Evolutionary conservation across 2,888 invertebrate species (phyloP).

Genomic region (Luffia ferchaultella): DNA sequence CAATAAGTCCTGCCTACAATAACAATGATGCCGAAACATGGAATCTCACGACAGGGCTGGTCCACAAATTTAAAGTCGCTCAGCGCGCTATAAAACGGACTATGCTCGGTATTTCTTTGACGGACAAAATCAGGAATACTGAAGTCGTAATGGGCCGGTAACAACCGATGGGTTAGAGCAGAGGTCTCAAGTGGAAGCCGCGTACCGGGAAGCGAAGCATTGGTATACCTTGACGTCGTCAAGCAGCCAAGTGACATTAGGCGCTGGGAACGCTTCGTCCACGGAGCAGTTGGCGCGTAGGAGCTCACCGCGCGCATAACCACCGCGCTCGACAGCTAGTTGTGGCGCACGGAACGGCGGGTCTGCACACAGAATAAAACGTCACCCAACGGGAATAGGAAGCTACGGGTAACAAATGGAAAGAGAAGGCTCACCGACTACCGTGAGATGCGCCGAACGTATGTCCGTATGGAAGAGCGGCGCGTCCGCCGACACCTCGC

Average conservation of each 20-base stretch:
- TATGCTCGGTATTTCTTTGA: too few relatives aligned
- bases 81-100: too few relatives aligned
- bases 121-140: too few relatives aligned
- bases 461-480: slow-evolving; percentile 75
- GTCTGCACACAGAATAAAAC: slow-evolving; percentile 36
- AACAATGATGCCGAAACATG: too few relatives aligned
- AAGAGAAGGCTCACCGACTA: slow-evolving; percentile 66
- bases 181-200: too few relatives aligned
- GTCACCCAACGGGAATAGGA: too few relatives aligned
- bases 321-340: slow-evolving; percentile 57
- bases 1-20: too few relatives aligned
- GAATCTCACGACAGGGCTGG: too few relatives aligned
- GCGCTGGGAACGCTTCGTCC: slow-evolving; percentile 66
- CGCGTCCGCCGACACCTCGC: slow-evolving; percentile 77
- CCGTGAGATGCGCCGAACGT: slow-evolving; percentile 68
- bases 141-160: too few relatives aligned
- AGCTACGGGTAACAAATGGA: too few relatives aligned
- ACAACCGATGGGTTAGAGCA: too few relatives aligned
- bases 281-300: slow-evolving; percentile 67
- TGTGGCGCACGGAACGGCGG: slow-evolving; percentile 67
- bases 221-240: slow-evolving; percentile 55
- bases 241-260: slow-evolving; percentile 69
- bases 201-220: neutral
- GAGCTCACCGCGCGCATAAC: slow-evolving; percentile 64
- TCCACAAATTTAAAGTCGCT: too few relatives aligned